A percentile compares a stretch with the other conserved stretches of the same genome.
phyloP scores from a whole-genome alignment of 2,797 vertebrate species.

The Leptodactylus fallax region DNA sequence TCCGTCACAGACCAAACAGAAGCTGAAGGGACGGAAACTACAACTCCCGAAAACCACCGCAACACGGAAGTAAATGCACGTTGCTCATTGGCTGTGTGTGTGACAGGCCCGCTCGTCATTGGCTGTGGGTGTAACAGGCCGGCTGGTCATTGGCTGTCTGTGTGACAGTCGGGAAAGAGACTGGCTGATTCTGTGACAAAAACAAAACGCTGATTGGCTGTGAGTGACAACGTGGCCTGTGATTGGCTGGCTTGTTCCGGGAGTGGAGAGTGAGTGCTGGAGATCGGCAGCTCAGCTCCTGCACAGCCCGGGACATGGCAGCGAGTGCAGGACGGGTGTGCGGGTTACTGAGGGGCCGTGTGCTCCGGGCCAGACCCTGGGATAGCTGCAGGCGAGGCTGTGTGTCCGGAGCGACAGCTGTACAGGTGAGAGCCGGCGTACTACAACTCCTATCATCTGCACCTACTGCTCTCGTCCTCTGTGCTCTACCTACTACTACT shows the following conservation, averaged over 20 bases:
- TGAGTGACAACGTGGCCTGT: not conserved
- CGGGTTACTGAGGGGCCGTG: not conserved
- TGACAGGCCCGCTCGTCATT: too few species aligned
- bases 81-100: too few species aligned
- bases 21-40: too few species aligned
- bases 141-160: too few species aligned
- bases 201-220: not conserved
- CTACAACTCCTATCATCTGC: too few species aligned
- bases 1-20: not conserved
- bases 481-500: too few species aligned
- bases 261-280: not conserved
- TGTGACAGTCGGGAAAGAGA: not conserved
- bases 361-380: not conserved
- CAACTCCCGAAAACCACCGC: not conserved
- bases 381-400: not conserved
- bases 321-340: not conserved
- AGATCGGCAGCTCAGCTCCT: not conserved
- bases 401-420: not conserved
- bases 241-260: not conserved
- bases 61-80: not conserved
- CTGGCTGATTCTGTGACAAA: not conserved
- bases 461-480: too few species aligned
- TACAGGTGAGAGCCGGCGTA: constrained; percentile 7
- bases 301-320: constrained; percentile 11
- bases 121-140: too few species aligned